Percentiles rank a stretch among this genome's conserved stretches.
These are phyloP conservation scores for Tenthredo notha DNA, from an alignment of 2,888 invertebrate genomes.

Conservation along the genomic window DNA sequence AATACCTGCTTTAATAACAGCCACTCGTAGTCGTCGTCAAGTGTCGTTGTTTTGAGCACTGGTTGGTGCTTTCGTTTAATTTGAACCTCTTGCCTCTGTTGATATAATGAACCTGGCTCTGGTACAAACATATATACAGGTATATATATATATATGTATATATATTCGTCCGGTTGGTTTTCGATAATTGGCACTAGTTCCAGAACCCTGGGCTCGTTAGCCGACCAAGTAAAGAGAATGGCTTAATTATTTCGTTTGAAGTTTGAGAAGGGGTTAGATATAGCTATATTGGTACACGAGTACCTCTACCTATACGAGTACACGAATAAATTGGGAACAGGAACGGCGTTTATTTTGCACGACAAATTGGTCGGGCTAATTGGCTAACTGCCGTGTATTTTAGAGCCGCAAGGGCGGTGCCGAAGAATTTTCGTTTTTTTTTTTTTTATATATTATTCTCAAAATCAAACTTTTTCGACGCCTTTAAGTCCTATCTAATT, in stretches of 20 bases:
- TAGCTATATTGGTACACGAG: slow-evolving; percentile 45
- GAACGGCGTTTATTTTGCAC: slow-evolving; percentile 73
- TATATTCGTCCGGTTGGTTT: slow-evolving; percentile 68
- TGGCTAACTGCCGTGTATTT: slow-evolving; percentile 63
- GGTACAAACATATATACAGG: neutral
- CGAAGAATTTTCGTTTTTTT: neutral
- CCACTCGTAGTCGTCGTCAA: slow-evolving; percentile 27
- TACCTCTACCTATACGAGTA: slow-evolving; percentile 55
- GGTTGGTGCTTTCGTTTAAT: slow-evolving; percentile 55
- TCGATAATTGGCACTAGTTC: slow-evolving; percentile 77
- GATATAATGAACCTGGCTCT: slow-evolving; percentile 62
- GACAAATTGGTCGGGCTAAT: slow-evolving; percentile 76
- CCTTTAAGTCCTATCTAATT: neutral
- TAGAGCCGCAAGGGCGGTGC: slow-evolving; percentile 31
- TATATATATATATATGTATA: neutral
- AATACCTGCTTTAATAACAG: slow-evolving; percentile 42
- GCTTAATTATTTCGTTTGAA: slow-evolving; percentile 78
- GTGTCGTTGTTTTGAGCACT: slow-evolving; percentile 52
- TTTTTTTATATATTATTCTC: slow-evolving; percentile 35
- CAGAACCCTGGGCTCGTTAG: slow-evolving; percentile 73
- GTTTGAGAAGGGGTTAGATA: slow-evolving; percentile 70
- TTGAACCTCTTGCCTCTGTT: slow-evolving; percentile 56
- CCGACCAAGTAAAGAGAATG: slow-evolving; percentile 71
- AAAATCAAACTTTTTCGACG: slow-evolving; percentile 11
- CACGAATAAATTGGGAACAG: slow-evolving; percentile 62